phyloP scores from a whole-genome alignment of 2,888 invertebrate species.

The Penaeus monodon region DNA sequence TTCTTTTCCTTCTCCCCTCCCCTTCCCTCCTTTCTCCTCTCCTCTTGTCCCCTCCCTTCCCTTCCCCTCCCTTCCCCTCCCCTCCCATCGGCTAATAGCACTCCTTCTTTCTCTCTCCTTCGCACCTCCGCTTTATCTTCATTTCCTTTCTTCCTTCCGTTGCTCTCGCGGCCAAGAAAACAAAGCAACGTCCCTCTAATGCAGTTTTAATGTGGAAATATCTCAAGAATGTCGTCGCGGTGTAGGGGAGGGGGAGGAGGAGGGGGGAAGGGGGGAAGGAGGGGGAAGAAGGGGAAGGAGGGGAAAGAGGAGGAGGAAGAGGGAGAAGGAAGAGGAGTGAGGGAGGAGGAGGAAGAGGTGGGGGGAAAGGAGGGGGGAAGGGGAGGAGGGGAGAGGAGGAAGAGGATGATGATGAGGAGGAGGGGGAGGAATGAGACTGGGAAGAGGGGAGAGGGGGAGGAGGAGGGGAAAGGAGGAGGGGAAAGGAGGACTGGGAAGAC shows the following conservation, averaged over 20 bases:
- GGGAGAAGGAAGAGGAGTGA: not conserved
- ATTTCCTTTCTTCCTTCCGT: not conserved
- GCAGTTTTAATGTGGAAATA: slow-evolving; percentile 3
- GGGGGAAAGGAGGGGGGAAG: not conserved
- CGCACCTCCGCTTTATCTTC: not conserved
- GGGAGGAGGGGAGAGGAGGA: not conserved
- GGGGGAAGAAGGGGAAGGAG: not conserved
- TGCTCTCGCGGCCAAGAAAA: not conserved
- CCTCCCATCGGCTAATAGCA: not conserved
- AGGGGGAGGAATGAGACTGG: not conserved
- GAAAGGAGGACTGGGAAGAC: not conserved
- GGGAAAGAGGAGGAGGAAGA: not conserved
- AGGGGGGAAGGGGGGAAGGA: not conserved
- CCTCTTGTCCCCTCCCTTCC: not conserved
- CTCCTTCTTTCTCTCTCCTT: not conserved
- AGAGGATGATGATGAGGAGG: not conserved
- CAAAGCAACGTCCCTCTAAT: not conserved
- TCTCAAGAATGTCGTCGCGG: not conserved
- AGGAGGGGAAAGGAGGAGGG: not conserved
- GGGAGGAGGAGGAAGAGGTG: slow-evolving; percentile 1
- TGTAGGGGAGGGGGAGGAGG: not conserved
- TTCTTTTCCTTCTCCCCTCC: not conserved
- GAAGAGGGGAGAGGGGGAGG: too few relatives aligned
- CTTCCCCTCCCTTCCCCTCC: not conserved
- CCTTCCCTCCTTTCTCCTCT: not conserved